These are phyloP conservation scores for Mobula hypostoma DNA, from an alignment of 2,113 vertebrate genomes.

Conservation along the genomic window DNA sequence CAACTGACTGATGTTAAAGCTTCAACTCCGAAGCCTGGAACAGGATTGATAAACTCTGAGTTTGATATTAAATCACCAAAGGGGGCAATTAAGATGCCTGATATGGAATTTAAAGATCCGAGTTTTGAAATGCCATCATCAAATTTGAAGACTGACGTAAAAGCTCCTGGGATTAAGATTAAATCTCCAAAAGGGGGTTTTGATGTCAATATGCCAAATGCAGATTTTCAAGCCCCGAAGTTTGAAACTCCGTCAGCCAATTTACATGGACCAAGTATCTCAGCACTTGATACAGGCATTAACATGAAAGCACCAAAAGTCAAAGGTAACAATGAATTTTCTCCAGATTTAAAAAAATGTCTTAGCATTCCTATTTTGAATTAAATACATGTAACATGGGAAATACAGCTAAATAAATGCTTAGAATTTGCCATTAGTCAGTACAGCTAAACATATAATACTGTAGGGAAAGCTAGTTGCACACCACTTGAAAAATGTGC, in stretches of 20 bases:
- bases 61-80: background rate
- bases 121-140: background rate
- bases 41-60: background rate
- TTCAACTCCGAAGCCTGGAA: background rate
- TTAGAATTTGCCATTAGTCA: too few relatives aligned
- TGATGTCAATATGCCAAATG: background rate
- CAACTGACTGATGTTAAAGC: background rate
- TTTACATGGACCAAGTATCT: background rate
- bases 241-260: background rate
- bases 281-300: background rate
- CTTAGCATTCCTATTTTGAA: background rate
- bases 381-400: background rate
- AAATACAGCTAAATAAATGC: background rate
- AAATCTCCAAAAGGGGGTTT: constrained; percentile 6
- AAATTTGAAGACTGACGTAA: background rate
- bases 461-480: too few relatives aligned
- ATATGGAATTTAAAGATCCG: background rate
- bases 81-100: background rate
- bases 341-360: background rate
- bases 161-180: background rate
- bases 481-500: too few relatives aligned
- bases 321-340: constrained; percentile 8
- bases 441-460: too few relatives aligned
- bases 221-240: background rate
- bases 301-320: background rate